Percentiles rank a stretch among this genome's conserved stretches.
Conservation (phyloP, 2,888 invertebrate species). For the Sarcophaga rosellei region DNA sequence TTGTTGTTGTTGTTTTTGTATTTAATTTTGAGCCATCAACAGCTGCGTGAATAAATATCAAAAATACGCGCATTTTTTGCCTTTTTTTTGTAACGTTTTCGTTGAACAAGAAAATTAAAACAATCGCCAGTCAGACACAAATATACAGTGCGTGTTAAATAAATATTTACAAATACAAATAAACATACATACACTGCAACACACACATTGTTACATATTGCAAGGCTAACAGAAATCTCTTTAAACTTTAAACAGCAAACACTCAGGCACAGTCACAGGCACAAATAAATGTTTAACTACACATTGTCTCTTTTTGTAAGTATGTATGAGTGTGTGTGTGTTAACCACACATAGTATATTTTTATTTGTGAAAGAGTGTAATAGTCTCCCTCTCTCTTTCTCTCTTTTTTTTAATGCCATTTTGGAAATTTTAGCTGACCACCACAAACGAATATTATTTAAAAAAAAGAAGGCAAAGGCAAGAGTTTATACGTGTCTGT, state of each 20-base stretch:
- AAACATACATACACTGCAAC: constrained; percentile 20
- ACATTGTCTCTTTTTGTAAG: neutral
- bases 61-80: neutral
- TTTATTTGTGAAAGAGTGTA: too few relatives aligned
- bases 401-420: neutral
- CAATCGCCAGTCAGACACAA: neutral
- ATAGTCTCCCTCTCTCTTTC: neutral
- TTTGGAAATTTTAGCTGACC: constrained; percentile 57
- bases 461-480: too few relatives aligned
- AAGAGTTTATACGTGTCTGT: constrained; percentile 10
- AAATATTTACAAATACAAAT: constrained; percentile 32
- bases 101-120: too few relatives aligned
- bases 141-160: constrained; percentile 51
- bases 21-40: neutral
- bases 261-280: constrained; percentile 4
- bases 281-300: neutral
- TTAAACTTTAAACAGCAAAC: constrained; percentile 21
- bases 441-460: constrained; percentile 55
- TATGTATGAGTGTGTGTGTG: neutral
- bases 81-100: too few relatives aligned
- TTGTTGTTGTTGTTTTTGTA: neutral
- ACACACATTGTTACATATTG: neutral
- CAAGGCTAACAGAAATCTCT: neutral
- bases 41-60: neutral
- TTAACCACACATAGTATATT: neutral